These are phyloP conservation scores for Neotoxoptera formosana DNA, from an alignment of 1,140 invertebrate genomes.

Conservation along the genomic window DNA sequence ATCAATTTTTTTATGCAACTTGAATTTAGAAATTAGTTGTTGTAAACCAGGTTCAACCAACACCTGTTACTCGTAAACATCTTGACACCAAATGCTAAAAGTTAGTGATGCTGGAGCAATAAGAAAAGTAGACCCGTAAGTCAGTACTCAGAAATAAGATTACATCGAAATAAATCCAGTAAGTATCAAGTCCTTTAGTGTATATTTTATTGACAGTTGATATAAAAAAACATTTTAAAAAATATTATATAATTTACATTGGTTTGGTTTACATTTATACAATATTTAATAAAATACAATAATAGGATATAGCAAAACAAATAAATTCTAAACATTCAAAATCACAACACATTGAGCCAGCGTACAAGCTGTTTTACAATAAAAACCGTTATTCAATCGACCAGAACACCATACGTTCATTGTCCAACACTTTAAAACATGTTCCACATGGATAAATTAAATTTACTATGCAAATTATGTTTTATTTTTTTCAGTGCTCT, in stretches of 20 bases:
- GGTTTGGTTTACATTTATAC: not conserved
- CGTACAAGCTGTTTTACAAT: slow-evolving; percentile 21
- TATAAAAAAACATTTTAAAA: not conserved
- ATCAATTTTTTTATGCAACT: not conserved
- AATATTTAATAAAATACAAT: not conserved
- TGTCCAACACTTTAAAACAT: slow-evolving; percentile 11
- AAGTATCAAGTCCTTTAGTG: not conserved
- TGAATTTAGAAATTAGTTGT: not conserved
- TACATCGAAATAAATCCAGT: slow-evolving; percentile 39
- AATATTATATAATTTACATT: not conserved
- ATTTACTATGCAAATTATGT: not conserved
- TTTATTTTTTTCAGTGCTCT: not conserved
- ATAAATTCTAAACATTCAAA: slow-evolving; percentile 15
- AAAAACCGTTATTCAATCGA: slow-evolving; percentile 42
- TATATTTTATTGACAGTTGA: not conserved
- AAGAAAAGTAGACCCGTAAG: slow-evolving; percentile 33
- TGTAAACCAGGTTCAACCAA: not conserved
- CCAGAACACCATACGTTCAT: slow-evolving; percentile 16
- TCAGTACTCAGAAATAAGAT: slow-evolving; percentile 38
- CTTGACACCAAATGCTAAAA: not conserved
- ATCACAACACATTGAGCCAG: not conserved
- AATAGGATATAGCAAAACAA: slow-evolving; percentile 13
- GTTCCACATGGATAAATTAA: slow-evolving; percentile 38
- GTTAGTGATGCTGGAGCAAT: not conserved
- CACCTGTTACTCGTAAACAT: not conserved